Evolutionary conservation across 1,140 invertebrate genomes (phyloP).

Genomic region (Aphidius ervi): DNA sequence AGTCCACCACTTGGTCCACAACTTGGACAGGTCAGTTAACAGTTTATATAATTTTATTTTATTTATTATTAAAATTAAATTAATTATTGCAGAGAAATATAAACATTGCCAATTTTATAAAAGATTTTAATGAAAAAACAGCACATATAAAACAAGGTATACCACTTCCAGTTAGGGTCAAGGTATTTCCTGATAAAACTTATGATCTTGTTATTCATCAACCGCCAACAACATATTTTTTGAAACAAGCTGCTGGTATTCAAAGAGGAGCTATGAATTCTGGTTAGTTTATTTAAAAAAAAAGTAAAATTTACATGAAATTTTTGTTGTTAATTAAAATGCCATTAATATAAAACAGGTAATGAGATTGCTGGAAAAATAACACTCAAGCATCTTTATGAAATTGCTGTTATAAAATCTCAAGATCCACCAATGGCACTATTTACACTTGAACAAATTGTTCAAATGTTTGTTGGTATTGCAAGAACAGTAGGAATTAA

Average conservation of each 20-base stretch:
- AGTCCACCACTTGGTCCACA: constrained; percentile 88
- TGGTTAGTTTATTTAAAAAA: constrained; percentile 44
- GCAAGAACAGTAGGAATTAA: constrained; percentile 80
- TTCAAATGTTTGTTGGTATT: constrained; percentile 70
- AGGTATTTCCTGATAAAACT: constrained; percentile 82
- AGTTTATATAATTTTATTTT: constrained; percentile 26
- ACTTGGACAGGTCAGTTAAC: constrained; percentile 78
- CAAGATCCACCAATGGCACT: constrained; percentile 74
- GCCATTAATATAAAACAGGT: constrained; percentile 50
- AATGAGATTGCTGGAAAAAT: constrained; percentile 84
- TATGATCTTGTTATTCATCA: constrained; percentile 80
- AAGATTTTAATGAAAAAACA: constrained; percentile 96
- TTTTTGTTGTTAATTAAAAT: too few relatives aligned
- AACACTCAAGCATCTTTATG: constrained; percentile 94
- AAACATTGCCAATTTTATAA: constrained; percentile 94
- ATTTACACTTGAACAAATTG: constrained; percentile 69
- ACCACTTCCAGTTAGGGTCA: constrained; percentile 78
- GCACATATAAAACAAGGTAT: constrained; percentile 89
- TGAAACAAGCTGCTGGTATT: constrained; percentile 94
- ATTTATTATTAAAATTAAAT: neutral
- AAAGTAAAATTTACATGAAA: too few relatives aligned
- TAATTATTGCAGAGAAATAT: constrained; percentile 73
- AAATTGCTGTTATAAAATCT: constrained; percentile 94
- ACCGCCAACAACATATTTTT: constrained; percentile 81
- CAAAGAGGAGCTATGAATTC: constrained; percentile 75